Evolutionary conservation across 2,113 vertebrate species (phyloP), one percentile per base, ranked within the genome.

Genomic region (Leucopternis melanops): DNA sequence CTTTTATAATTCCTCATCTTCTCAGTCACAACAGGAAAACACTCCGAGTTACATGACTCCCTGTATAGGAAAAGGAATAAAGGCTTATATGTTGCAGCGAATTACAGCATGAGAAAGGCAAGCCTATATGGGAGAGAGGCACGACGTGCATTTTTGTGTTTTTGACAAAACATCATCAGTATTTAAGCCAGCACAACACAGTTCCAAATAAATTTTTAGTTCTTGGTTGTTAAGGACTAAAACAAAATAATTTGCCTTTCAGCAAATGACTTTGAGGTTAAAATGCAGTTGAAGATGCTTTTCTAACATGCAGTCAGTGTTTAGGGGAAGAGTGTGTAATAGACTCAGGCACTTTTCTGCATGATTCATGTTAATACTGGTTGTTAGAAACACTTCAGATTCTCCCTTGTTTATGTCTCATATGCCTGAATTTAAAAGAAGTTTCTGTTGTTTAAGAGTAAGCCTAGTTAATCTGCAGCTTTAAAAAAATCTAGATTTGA

Each of bases 1-100:
- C 98, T 98, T 95, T 97, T 98, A 98, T 98, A 98, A 98, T 97
- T 97, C 97, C 94, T 98, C 98, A 98, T 98, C 98, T 97, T 98
- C 98, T 97, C 98, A 96, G 97, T 97, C 98, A 97, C 80, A 94
- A 98, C 97, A 97, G 96, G 97, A 97, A 98, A 98, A 98, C 97
- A 97, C 94, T 97, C 85, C 8, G 79, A 97, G 96, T 97, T 98
- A 97, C 97, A 97, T 0, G 26, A 72, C 87, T 97, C 95, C 94
- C 81, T 92, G 65, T 95, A 95, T 58, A 97, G 91, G 91, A 92
- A 96, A 97, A 95, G 94, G 80, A 97, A 97, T 96, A 97, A 97
- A 97, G 93, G 93, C 81, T 98, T 95, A 94, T 97, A 97, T 38
- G 78, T 94, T 97, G 96, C 91, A 72, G 77, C 92, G 96, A 97